Conservation (phyloP, 2,888 invertebrate genomes). For the Metalampra italica region DNA sequence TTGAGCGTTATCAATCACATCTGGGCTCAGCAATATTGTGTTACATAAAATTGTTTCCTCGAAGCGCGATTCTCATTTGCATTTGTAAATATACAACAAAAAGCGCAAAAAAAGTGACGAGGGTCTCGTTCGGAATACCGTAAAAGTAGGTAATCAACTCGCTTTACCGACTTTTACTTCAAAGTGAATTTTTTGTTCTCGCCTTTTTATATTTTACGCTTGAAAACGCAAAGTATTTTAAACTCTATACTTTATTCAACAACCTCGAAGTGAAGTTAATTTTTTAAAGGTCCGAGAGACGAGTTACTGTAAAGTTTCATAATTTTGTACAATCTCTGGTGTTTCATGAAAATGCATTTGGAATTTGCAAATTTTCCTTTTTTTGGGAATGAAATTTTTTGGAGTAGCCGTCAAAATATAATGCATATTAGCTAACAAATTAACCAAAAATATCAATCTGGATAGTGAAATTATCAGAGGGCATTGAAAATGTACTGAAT, state of each 20-base stretch:
- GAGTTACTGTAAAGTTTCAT: constrained; percentile 2
- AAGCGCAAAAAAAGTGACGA: constrained; percentile 55
- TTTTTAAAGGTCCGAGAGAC: constrained; percentile 3
- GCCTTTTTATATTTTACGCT: constrained; percentile 44
- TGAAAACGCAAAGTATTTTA: constrained; percentile 18
- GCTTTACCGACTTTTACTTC: constrained; percentile 57
- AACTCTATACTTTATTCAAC: constrained; percentile 11
- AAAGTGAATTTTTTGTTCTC: constrained; percentile 52
- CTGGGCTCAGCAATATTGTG: neutral
- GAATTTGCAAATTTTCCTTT: no score
- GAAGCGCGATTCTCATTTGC: constrained; percentile 33
- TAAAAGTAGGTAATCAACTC: constrained; percentile 65
- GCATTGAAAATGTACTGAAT: no score
- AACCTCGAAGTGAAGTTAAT: constrained; percentile 2
- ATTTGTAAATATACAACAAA: constrained; percentile 54
- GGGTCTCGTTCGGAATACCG: constrained; percentile 58
- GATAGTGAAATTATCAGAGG: no score
- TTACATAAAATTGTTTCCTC: constrained; percentile 1
- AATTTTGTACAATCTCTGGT: neutral
- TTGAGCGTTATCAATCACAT: neutral
- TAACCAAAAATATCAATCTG: no score
- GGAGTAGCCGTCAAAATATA: no score
- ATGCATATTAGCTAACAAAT: no score
- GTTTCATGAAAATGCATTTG: neutral
- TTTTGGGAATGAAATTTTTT: no score